Evolutionary conservation across 2,113 vertebrate species (phyloP).

Genomic region (Ctenodactylus gundi): DNA sequence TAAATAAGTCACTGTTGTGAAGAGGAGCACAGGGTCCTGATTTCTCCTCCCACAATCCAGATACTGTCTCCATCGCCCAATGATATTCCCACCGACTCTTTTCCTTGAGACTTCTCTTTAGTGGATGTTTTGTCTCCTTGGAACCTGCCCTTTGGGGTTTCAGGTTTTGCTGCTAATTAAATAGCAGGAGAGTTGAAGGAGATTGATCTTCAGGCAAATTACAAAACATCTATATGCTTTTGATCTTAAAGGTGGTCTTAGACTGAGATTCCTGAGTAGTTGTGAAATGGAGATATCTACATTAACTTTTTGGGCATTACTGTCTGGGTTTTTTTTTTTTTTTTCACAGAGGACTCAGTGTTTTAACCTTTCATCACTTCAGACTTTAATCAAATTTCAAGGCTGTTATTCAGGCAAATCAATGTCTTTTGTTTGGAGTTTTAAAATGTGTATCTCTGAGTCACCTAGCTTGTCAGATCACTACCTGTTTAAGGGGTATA

Average conservation of each 20-base stretch:
- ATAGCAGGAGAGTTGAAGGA: not conserved
- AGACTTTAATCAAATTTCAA: not conserved
- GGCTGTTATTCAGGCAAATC: not conserved
- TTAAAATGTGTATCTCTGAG: not conserved
- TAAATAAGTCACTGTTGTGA: not conserved
- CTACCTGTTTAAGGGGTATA: not conserved
- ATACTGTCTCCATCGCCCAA: not conserved
- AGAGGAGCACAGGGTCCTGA: too few relatives aligned
- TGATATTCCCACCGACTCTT: not conserved
- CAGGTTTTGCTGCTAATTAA: not conserved
- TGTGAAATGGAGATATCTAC: not conserved
- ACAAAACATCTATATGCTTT: not conserved
- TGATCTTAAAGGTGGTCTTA: not conserved
- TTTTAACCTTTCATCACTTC: not conserved
- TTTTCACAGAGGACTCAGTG: not conserved
- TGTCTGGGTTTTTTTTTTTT: not conserved
- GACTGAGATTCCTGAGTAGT: not conserved
- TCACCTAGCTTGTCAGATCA: not conserved
- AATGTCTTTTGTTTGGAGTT: not conserved
- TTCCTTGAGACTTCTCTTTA: not conserved
- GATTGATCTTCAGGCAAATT: not conserved
- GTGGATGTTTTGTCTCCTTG: not conserved
- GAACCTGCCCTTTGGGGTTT: not conserved
- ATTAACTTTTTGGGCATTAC: not conserved
- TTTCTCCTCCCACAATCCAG: not conserved